Conservation (phyloP, 2,113 vertebrate genomes). For the Tiliqua scincoides region DNA sequence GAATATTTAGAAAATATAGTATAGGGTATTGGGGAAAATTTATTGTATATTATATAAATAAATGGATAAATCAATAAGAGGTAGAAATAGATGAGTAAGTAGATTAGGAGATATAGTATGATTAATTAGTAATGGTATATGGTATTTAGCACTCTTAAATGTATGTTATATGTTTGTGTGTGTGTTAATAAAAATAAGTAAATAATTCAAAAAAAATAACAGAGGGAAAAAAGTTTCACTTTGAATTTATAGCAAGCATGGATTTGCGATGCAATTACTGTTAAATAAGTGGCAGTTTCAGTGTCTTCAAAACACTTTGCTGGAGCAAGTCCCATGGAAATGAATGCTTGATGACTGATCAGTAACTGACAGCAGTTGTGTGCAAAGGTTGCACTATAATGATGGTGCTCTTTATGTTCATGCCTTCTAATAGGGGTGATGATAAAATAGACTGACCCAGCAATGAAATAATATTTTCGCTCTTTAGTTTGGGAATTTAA, state of each 20-base stretch:
- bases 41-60: too few species aligned
- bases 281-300: slow-evolving; percentile 14
- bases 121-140: too few species aligned
- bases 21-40: too few species aligned
- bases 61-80: too few species aligned
- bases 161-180: too few species aligned
- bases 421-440: slow-evolving; percentile 20
- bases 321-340: neutral
- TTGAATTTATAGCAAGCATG: neutral
- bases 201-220: too few species aligned
- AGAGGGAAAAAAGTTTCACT: neutral
- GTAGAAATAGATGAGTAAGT: too few species aligned
- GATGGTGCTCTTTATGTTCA: slow-evolving; percentile 13
- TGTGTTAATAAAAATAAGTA: too few species aligned
- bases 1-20: too few species aligned
- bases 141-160: too few species aligned
- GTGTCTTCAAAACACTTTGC: neutral
- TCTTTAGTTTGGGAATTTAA: slow-evolving; percentile 5
- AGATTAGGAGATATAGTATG: too few species aligned
- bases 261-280: slow-evolving; percentile 14
- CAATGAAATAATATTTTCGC: neutral
- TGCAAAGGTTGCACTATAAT: slow-evolving; percentile 25
- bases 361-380: slow-evolving; percentile 7
- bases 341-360: neutral
- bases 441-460: slow-evolving; percentile 13